Evolutionary conservation across 2,888 invertebrate genomes (phyloP).

Genomic region (Erebia epiphron): DNA sequence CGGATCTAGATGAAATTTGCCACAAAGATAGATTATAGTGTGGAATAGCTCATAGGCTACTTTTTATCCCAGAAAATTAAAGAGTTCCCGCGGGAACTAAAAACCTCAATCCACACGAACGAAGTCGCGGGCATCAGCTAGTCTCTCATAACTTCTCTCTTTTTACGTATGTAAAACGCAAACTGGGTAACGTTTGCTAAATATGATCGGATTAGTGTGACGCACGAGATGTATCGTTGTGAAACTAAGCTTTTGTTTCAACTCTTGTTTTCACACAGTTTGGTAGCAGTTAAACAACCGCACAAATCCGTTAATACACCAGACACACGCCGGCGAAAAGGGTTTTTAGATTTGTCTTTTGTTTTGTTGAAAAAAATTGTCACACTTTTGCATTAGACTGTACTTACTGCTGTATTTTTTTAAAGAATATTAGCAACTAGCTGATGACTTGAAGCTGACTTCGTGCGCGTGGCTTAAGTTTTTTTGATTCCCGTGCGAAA

Average conservation of each 20-base stretch:
- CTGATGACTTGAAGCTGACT: too few relatives aligned
- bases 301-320: slow-evolving; percentile 14
- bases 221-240: slow-evolving; percentile 24
- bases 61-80: too few relatives aligned
- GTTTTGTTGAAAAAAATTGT: background rate
- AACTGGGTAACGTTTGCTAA: slow-evolving; percentile 29
- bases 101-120: too few relatives aligned
- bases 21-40: too few relatives aligned
- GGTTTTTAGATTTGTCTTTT: background rate
- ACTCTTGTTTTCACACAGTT: slow-evolving; percentile 24
- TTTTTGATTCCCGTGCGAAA: too few relatives aligned
- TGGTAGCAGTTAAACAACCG: slow-evolving; percentile 21
- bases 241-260: slow-evolving; percentile 26
- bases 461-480: too few relatives aligned
- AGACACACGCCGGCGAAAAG: background rate
- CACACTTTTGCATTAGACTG: background rate
- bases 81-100: too few relatives aligned
- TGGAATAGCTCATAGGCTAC: too few relatives aligned
- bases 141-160: background rate
- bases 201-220: slow-evolving; percentile 32
- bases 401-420: background rate
- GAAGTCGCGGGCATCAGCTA: too few relatives aligned
- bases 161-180: background rate
- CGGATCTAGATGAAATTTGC: too few relatives aligned
- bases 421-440: too few relatives aligned